Evolutionary conservation across 2,888 invertebrate species (phyloP).

Genomic region (Mimumesa dahlbomi): DNA sequence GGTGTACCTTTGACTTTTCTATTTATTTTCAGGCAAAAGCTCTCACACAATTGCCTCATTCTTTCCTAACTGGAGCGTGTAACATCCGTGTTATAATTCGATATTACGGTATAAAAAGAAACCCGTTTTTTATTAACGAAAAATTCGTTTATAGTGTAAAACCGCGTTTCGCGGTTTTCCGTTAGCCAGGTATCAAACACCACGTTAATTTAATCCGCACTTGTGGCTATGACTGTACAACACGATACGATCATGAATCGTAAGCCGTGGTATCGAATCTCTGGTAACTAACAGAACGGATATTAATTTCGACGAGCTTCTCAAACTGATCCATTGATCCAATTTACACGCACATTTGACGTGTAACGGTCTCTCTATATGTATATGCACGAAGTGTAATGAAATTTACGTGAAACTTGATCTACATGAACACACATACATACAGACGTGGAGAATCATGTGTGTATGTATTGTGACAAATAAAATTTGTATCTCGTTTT

Average conservation of each 20-base stretch:
- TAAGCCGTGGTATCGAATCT: slow-evolving; percentile 66
- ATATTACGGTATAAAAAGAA: too few relatives aligned
- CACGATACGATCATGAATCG: slow-evolving; percentile 59
- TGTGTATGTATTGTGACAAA: too few relatives aligned
- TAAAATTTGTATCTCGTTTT: too few relatives aligned
- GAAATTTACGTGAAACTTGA: slow-evolving; percentile 32
- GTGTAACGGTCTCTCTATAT: slow-evolving; percentile 24
- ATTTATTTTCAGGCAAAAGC: too few relatives aligned
- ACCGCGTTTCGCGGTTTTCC: slow-evolving; percentile 14
- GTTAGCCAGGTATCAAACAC: slow-evolving; percentile 16
- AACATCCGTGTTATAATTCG: too few relatives aligned
- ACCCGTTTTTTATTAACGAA: too few relatives aligned
- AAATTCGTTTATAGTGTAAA: slow-evolving; percentile 12
- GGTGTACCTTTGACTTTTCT: too few relatives aligned
- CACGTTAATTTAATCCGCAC: slow-evolving; percentile 57
- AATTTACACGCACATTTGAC: slow-evolving; percentile 67
- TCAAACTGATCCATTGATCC: slow-evolving; percentile 72
- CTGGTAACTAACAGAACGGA: slow-evolving; percentile 73
- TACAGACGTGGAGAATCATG: too few relatives aligned
- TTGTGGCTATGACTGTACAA: slow-evolving; percentile 48
- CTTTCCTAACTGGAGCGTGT: too few relatives aligned
- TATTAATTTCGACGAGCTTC: slow-evolving; percentile 73
- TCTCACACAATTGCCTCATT: too few relatives aligned
- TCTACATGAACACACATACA: too few relatives aligned
- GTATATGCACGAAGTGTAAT: slow-evolving; percentile 27